Base-by-base conservation (phyloP, 2,888 invertebrate species). In the Alloscopus bannaensis region DNA sequence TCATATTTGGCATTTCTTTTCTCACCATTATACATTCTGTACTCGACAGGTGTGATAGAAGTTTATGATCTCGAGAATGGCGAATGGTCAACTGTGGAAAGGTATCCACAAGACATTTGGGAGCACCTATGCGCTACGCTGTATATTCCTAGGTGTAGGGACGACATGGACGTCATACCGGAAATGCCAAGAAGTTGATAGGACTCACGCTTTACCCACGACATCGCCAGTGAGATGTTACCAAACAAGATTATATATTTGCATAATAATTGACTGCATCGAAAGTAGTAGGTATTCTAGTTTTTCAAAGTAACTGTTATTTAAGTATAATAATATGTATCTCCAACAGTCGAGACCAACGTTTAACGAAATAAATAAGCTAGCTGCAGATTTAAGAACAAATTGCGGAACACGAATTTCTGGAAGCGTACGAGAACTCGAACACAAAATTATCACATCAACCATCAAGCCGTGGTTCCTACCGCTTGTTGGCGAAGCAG, bases 21-120 rank as follows among this genome's bases (percentile, higher is more conserved):
- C 6, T 13, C 36, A 36, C 36, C 36, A 36, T 13, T 13, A 36
- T 6, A 36, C 36, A 24, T 55, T 59, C 16, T 20, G 2, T 36
- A 29, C 3, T 18, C 36, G 84, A 42, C 79, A 72, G 91, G 91
- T 2, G 90, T 91, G 57, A 91, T 93, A 13, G 93, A 93, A 87
- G 91, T 91, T 82, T 93, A 92, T 87, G 91, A 93, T 87, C 88
- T 93, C 82, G 90, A 90, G 36, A 90, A 88, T 0, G 90, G 90
- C 82, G 87, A 88, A 16, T 93, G 93, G 93, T 90, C 90, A 4
- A 90, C 90, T 11, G 91, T 91, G n/a, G 90, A 91, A 84, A 90
- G 91, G 81, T 91, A 92, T 87, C 91, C 92, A 0, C 91, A 92
- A 85, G 92, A 93, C 86, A 91, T 93, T 76, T 93, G 93, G 93